Evolutionary conservation across 1,140 invertebrate species (phyloP), one percentile per base, ranked within the genome.

Genomic region (Batillaria attramentaria): DNA sequence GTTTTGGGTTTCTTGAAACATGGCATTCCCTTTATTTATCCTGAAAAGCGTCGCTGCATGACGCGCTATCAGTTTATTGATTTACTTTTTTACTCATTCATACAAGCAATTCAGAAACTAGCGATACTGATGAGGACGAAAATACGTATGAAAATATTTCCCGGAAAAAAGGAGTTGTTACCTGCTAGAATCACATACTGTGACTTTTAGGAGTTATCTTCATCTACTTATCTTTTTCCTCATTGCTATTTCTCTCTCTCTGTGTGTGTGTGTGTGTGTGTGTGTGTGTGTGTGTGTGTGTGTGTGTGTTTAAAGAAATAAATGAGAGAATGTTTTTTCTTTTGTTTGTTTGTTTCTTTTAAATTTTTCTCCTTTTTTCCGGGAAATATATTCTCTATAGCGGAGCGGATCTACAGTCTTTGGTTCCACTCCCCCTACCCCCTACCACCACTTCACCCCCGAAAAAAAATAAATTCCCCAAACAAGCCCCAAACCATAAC

Each of bases 281-380:
- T 43, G 72, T 33, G 66, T 41, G 31, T 41, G 3, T 18, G 8
- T 39, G 66, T 24, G 68, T 70, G 66, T 69, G 66, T 69, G 66
- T 69, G 35, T 69, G 66, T 66, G 62, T 31, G 31, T 66, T 0
- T 1, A 35, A 18, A 31, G 37, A 35, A 28, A 35, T 28, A 35
- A 4, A 8, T 28, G 6, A 8, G 31, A 35, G 20, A 35, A 16
- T 66, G 31, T 28, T 66, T 16, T 10, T 8, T 4, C 3, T 35
- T 35, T 28, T 3, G 3, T 66, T 28, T 31, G 6, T 10, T 66
- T 20, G 37, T 33, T 10, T 8, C 4, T 35, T 13, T 65, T 5
- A 65, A 35, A 20, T 28, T 66, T 3, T 31, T 62, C 20, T 62
- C 31, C 5, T 8, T 8, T 18, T 62, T 62, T 8, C 31, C 28